Percentiles rank a stretch among this genome's conserved stretches.
phyloP scores from a whole-genome alignment of 1,140 invertebrate genomes.

The Euborellia annulipes region DNA sequence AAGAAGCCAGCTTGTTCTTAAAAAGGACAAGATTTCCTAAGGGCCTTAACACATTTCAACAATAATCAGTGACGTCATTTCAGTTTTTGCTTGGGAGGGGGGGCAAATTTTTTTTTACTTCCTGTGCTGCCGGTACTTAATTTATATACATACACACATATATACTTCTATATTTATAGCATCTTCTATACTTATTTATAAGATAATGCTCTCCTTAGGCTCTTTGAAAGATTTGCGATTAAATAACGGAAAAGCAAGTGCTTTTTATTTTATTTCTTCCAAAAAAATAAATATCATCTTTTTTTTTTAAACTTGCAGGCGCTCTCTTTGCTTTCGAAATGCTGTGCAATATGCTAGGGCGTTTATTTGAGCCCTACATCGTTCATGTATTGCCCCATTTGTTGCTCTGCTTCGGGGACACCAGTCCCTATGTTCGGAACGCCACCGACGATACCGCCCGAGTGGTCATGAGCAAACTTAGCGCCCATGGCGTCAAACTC shows the following conservation, averaged over 20 bases:
- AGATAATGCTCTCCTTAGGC: no score
- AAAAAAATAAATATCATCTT: neutral
- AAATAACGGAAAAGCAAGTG: neutral
- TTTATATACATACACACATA: no score
- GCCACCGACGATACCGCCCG: conserved; percentile 90
- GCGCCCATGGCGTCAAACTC: conserved; percentile 92
- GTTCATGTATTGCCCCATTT: conserved; percentile 92
- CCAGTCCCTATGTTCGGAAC: conserved; percentile 74
- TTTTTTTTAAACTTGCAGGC: conserved; percentile 32
- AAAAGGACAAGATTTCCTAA: no score
- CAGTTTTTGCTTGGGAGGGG: no score
- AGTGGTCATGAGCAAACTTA: conserved; percentile 92
- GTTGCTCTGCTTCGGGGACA: conserved; percentile 89
- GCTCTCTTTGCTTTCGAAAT: conserved; percentile 96
- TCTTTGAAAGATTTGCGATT: neutral
- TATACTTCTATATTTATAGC: no score
- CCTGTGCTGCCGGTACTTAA: no score
- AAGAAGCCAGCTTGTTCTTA: no score
- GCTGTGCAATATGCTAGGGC: conserved; percentile 85
- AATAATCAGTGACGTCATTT: no score
- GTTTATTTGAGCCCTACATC: conserved; percentile 96
- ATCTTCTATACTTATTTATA: no score
- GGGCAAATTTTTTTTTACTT: no score
- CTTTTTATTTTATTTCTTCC: neutral
- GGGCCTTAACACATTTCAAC: no score